phyloP scores from a whole-genome alignment of 1,140 invertebrate genomes.

The Ceratosolen fusciceps region DNA sequence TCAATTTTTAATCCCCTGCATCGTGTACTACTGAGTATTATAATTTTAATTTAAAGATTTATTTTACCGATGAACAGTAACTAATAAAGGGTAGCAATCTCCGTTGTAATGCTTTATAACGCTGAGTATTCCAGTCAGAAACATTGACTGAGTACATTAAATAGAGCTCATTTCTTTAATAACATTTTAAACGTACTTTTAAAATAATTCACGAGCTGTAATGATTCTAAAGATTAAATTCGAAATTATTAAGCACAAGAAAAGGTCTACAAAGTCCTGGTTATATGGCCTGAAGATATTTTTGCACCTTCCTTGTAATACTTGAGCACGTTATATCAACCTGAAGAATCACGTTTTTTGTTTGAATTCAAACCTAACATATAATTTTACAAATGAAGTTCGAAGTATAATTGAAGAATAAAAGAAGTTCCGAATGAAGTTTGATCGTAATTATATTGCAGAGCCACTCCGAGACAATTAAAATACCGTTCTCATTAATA shows the following conservation, averaged over 20 bases:
- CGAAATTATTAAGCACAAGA: slow-evolving; percentile 4
- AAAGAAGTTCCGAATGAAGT: slow-evolving; percentile 37
- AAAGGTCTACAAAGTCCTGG: slow-evolving; percentile 1
- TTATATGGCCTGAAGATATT: background rate
- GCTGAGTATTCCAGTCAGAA: background rate
- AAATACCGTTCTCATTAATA: slow-evolving; percentile 29
- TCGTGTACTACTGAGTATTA: no score
- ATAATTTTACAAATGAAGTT: slow-evolving; percentile 31
- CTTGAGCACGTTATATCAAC: background rate
- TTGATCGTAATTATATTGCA: slow-evolving; percentile 31
- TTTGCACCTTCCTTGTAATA: slow-evolving; percentile 21
- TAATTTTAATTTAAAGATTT: no score
- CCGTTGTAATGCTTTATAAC: background rate
- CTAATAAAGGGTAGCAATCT: background rate
- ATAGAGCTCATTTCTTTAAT: slow-evolving; percentile 11
- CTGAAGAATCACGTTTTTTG: slow-evolving; percentile 16
- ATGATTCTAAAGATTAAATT: slow-evolving; percentile 35
- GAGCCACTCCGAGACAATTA: slow-evolving; percentile 20
- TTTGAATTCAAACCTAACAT: background rate
- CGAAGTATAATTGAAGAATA: slow-evolving; percentile 40
- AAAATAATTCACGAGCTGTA: slow-evolving; percentile 11
- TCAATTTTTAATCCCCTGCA: no score
- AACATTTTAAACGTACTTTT: background rate
- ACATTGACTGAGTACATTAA: background rate
- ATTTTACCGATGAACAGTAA: background rate